Conservation (phyloP, 2,113 vertebrate genomes). For the Tetrao urogallus region DNA sequence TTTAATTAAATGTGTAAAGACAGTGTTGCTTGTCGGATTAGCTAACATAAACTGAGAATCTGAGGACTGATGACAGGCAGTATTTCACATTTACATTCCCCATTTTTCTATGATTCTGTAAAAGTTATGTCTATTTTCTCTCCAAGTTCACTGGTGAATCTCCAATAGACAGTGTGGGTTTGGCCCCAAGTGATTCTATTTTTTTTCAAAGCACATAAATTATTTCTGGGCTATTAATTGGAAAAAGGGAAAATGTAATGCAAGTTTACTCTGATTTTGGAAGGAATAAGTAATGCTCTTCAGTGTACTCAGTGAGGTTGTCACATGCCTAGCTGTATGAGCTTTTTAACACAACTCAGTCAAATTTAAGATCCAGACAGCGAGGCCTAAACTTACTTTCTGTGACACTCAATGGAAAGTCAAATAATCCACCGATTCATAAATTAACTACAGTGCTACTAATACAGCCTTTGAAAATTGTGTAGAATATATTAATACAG, state of each 20-base stretch:
- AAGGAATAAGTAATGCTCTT: not conserved
- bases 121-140: not conserved
- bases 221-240: constrained; percentile 2
- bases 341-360: not conserved
- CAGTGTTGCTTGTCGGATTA: not conserved
- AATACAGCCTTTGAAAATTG: not conserved
- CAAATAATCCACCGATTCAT: not conserved
- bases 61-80: not conserved
- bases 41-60: not conserved
- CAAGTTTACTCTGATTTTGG: constrained; percentile 41
- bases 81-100: not conserved
- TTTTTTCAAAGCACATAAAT: not conserved
- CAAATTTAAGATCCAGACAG: not conserved
- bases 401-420: not conserved
- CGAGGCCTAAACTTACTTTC: not conserved
- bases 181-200: not conserved
- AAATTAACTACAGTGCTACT: not conserved
- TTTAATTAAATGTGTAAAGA: not conserved
- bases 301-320: not conserved
- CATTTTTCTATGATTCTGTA: not conserved
- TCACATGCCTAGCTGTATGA: not conserved
- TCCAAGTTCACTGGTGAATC: not conserved
- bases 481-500: not conserved
- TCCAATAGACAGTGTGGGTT: not conserved
- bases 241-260: not conserved